Evolutionary conservation across 2,797 vertebrate species (phyloP).

Genomic region (Helicolenus hilgendorfi): DNA sequence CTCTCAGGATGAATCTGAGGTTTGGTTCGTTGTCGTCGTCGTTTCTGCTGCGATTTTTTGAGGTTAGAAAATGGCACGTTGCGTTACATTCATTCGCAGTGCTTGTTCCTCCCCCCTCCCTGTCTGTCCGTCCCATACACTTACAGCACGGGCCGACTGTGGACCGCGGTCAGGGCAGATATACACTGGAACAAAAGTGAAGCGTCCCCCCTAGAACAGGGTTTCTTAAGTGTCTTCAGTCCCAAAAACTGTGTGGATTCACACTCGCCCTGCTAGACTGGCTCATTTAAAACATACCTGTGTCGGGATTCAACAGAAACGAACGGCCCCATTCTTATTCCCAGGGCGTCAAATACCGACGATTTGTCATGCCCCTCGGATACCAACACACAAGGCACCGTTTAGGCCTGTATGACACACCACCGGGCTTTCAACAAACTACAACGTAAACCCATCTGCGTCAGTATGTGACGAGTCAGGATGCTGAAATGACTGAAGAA

Average conservation of each 20-base stretch:
- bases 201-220: conserved; percentile 69
- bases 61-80: conserved; percentile 88
- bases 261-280: conserved; percentile 31
- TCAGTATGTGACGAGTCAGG: not conserved
- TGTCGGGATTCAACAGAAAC: conserved; percentile 55
- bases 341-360: not conserved
- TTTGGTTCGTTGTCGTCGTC: conserved; percentile 56
- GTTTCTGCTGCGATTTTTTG: conserved; percentile 81
- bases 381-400: not conserved
- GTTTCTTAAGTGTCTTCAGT: conserved; percentile 59
- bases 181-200: conserved; percentile 65
- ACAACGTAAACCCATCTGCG: not conserved
- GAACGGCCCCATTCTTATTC: not conserved
- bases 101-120: conserved; percentile 53
- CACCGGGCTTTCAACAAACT: not conserved
- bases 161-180: conserved; percentile 40
- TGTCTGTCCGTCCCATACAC: not conserved
- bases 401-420: not conserved
- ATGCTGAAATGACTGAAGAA: conserved; percentile 37
- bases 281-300: conserved; percentile 42
- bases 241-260: conserved; percentile 41
- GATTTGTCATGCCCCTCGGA: not conserved
- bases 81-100: conserved; percentile 89
- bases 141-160: conserved; percentile 39
- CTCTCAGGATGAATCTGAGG: conserved; percentile 75